phyloP scores from a whole-genome alignment of 1,140 invertebrate genomes.

The Saccostrea echinata region DNA sequence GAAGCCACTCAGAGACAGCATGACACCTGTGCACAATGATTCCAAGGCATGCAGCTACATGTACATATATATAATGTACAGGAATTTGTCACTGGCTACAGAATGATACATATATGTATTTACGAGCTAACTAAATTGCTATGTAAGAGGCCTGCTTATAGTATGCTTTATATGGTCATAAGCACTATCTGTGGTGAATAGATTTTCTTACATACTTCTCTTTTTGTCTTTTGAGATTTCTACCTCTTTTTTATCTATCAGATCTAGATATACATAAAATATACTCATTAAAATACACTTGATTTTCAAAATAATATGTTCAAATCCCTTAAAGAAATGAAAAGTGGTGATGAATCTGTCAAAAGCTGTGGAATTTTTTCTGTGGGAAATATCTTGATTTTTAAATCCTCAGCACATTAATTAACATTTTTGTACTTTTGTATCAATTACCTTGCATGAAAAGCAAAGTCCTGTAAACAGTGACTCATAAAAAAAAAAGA shows the following conservation, averaged over 20 bases:
- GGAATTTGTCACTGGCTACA: conserved; percentile 33
- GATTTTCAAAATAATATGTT: no score
- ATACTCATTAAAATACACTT: not conserved
- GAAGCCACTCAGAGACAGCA: not conserved
- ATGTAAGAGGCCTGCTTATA: not conserved
- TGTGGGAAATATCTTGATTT: no score
- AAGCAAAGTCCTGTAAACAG: no score
- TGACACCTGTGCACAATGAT: conserved; percentile 8
- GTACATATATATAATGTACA: not conserved
- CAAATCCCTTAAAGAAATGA: no score
- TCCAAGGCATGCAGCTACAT: not conserved
- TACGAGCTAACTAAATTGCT: not conserved
- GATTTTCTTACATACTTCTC: conserved; percentile 36
- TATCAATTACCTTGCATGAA: no score
- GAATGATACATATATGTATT: conserved; percentile 2
- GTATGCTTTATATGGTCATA: not conserved
- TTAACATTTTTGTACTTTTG: no score
- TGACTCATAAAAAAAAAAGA: no score
- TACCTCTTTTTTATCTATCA: conserved; percentile 25
- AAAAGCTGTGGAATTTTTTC: no score
- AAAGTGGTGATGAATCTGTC: no score
- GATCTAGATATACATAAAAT: not conserved
- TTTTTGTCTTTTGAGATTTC: conserved; percentile 37
- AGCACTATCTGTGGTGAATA: not conserved
- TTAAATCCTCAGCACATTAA: no score